Conservation (phyloP, 2,888 invertebrate genomes). For the Syrphus vitripennis region DNA sequence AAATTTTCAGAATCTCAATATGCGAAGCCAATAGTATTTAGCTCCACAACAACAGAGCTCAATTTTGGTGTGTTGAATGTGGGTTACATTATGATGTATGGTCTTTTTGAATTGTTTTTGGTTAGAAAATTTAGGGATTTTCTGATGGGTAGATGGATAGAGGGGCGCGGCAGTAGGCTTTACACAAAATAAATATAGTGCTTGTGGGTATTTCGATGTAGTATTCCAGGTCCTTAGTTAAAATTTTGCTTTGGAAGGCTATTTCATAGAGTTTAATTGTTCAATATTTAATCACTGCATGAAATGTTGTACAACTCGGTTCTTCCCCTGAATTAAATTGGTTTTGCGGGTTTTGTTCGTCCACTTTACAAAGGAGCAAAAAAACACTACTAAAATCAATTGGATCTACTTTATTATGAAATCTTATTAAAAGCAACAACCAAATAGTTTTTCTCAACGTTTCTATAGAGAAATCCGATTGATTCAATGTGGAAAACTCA, state of each 20-base stretch:
- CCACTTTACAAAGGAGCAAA: no score
- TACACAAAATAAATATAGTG: background rate
- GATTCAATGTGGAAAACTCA: no score
- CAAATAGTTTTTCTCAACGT: no score
- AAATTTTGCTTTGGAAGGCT: background rate
- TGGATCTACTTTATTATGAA: no score
- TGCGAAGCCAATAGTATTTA: slow-evolving; percentile 53
- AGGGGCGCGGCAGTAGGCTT: background rate
- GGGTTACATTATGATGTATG: slow-evolving; percentile 54
- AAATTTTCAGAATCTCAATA: slow-evolving; percentile 60
- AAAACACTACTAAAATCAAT: no score
- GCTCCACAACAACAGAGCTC: slow-evolving; percentile 21
- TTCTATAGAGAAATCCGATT: no score
- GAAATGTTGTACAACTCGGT: no score
- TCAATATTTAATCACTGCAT: no score
- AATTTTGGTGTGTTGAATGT: slow-evolving; percentile 19
- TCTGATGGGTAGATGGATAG: background rate
- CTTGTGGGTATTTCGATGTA: background rate
- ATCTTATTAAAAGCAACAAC: no score
- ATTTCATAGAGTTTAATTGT: no score
- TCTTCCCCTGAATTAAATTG: no score
- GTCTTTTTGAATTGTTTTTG: slow-evolving; percentile 21
- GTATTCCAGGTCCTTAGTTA: background rate
- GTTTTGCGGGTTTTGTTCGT: no score
- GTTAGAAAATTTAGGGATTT: background rate